Evolutionary conservation across 2,113 vertebrate genomes (phyloP).

Genomic region (Dunckerocampus dactyliophorus): DNA sequence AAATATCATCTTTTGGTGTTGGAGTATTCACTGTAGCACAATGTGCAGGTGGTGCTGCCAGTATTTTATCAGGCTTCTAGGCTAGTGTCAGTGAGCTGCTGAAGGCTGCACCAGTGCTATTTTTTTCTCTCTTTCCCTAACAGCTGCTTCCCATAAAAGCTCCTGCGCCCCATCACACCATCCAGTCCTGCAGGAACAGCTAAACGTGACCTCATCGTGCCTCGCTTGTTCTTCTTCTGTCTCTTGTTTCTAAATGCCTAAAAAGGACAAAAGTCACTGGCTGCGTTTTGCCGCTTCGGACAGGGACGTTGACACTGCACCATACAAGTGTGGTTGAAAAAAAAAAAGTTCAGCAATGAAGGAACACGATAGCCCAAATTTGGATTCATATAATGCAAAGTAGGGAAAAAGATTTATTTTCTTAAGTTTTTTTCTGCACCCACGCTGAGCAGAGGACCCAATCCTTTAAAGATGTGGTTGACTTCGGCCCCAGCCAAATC

Average conservation of each 20-base stretch:
- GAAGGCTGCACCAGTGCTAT: slow-evolving; percentile 13
- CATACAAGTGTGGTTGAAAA: slow-evolving; percentile 11
- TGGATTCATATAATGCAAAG: slow-evolving; percentile 11
- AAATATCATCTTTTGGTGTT: slow-evolving; percentile 5
- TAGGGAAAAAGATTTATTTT: slow-evolving; percentile 15
- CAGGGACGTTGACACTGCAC: slow-evolving; percentile 9
- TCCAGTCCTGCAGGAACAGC: slow-evolving; percentile 57
- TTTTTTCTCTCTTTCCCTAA: slow-evolving; percentile 43
- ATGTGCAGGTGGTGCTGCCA: neutral
- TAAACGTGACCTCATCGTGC: slow-evolving; percentile 67
- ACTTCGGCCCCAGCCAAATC: slow-evolving; percentile 40
- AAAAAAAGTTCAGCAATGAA: slow-evolving; percentile 2
- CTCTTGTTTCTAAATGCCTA: slow-evolving; percentile 52
- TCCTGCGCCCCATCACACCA: slow-evolving; percentile 47
- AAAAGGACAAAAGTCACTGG: slow-evolving; percentile 53
- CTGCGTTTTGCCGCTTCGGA: slow-evolving; percentile 17
- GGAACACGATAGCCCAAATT: slow-evolving; percentile 13
- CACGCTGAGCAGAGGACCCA: slow-evolving; percentile 21
- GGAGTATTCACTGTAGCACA: slow-evolving; percentile 9
- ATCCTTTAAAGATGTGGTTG: slow-evolving; percentile 28
- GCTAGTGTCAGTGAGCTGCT: slow-evolving; percentile 39
- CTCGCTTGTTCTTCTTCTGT: slow-evolving; percentile 29
- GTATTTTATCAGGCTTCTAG: slow-evolving; percentile 22
- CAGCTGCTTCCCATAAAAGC: slow-evolving; percentile 77
- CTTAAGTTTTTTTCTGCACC: slow-evolving; percentile 26